Evolutionary conservation across 1,140 invertebrate genomes (phyloP).

Genomic region (Saccostrea glomerata): DNA sequence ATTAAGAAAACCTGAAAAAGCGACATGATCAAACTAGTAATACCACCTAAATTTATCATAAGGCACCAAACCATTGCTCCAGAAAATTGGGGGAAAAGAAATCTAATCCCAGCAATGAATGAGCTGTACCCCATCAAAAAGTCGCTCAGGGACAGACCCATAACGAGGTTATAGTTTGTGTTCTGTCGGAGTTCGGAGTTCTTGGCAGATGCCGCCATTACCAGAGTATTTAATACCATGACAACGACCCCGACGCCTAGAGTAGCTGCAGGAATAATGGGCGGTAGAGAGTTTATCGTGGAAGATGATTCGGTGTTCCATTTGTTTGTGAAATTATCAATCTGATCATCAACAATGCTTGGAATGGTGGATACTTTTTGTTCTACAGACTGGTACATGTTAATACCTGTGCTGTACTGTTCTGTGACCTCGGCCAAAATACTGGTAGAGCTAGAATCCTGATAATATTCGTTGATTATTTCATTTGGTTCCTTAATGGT

Average conservation of each 20-base stretch:
- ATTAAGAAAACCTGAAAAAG: not conserved
- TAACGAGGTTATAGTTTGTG: constrained; percentile 5
- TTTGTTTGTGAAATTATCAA: too few relatives aligned
- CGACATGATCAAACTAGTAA: not conserved
- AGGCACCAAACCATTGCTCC: not conserved
- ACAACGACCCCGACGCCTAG: not conserved
- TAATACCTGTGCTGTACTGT: too few relatives aligned
- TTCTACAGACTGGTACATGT: too few relatives aligned
- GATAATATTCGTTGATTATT: too few relatives aligned
- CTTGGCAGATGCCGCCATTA: not conserved
- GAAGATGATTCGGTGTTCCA: too few relatives aligned
- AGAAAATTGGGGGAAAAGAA: not conserved
- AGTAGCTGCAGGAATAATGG: not conserved
- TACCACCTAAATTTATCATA: not conserved
- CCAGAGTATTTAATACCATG: not conserved
- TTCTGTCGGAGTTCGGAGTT: not conserved
- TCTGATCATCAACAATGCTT: too few relatives aligned
- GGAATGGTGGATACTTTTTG: too few relatives aligned
- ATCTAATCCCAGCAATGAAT: not conserved
- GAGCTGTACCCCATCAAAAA: not conserved
- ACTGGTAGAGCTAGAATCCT: too few relatives aligned
- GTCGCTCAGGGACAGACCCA: not conserved
- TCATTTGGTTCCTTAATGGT: too few relatives aligned
- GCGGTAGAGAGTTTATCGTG: not conserved
- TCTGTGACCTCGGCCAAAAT: too few relatives aligned